Conservation (phyloP, 2,888 invertebrate species). For the Listrodromus nycthemerus region DNA sequence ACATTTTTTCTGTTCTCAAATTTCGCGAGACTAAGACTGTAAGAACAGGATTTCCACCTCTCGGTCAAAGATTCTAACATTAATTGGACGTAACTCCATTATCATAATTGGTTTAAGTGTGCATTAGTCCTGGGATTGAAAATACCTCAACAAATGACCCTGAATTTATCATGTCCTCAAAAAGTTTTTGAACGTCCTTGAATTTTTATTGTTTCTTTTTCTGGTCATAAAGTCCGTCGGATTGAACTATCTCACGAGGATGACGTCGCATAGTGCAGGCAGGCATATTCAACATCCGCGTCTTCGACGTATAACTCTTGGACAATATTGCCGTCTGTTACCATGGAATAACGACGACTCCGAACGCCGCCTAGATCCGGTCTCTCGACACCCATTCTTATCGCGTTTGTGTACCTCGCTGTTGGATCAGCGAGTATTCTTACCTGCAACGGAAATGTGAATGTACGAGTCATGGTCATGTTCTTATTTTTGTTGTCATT, state of each 20-base stretch:
- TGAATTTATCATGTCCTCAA: too few species aligned
- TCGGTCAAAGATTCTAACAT: background rate
- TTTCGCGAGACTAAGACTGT: too few species aligned
- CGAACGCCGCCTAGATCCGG: conserved; percentile 84
- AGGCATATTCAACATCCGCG: conserved; percentile 62
- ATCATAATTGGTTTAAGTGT: too few species aligned
- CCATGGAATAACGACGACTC: conserved; percentile 85
- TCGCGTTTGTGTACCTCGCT: conserved; percentile 84
- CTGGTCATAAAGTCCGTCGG: background rate
- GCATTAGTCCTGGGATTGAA: too few species aligned
- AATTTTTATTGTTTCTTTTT: background rate
- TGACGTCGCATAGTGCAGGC: conserved; percentile 48
- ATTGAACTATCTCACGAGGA: conserved; percentile 15
- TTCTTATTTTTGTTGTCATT: background rate
- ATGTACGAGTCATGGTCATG: background rate
- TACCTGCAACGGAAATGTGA: conserved; percentile 74
- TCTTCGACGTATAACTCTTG: conserved; percentile 83
- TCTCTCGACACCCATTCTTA: conserved; percentile 84
- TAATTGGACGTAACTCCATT: conserved; percentile 12
- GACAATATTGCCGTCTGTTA: conserved; percentile 85
- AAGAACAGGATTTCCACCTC: too few species aligned
- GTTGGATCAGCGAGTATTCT: conserved; percentile 85
- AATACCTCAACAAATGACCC: too few species aligned
- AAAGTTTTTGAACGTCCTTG: background rate
- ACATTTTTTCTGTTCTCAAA: background rate